These are phyloP conservation scores for Streptopelia turtur DNA, from an alignment of 2,797 vertebrate species.

Conservation along the genomic window DNA sequence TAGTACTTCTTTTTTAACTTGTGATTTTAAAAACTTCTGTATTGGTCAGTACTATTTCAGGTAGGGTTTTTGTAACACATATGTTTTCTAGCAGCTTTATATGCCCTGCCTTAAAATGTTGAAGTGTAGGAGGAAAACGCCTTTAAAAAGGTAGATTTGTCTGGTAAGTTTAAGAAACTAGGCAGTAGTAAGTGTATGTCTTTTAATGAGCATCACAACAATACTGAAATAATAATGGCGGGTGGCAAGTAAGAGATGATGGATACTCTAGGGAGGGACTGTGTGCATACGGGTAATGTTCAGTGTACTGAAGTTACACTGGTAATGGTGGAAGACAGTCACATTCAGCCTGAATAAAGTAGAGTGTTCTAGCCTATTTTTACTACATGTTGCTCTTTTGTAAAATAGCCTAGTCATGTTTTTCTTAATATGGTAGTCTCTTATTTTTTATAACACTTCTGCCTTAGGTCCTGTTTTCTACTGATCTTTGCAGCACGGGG, in stretches of 20 bases:
- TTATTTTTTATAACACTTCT: slow-evolving; percentile 78
- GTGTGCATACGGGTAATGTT: accelerated
- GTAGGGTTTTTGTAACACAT: not conserved
- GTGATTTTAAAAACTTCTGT: not conserved
- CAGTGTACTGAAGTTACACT: not conserved
- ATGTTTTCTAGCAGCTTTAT: not conserved
- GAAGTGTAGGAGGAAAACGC: not conserved
- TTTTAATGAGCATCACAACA: not conserved
- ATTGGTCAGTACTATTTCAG: not conserved
- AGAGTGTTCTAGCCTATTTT: not conserved
- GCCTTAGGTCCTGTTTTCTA: slow-evolving; percentile 79
- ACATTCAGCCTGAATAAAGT: not conserved
- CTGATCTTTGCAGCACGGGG: slow-evolving; percentile 61
- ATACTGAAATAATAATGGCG: not conserved
- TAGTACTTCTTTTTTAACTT: not conserved
- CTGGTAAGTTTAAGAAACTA: not conserved
- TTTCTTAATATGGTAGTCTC: slow-evolving; percentile 35
- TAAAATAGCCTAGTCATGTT: not conserved
- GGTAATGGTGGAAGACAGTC: not conserved
- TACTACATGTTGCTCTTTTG: not conserved
- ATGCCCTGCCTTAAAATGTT: not conserved
- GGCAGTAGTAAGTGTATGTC: not conserved
- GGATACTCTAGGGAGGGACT: not conserved
- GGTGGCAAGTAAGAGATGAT: not conserved
- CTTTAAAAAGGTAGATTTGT: not conserved